Evolutionary conservation across 2,113 vertebrate species (phyloP).

Genomic region (Aviceda subcristata): DNA sequence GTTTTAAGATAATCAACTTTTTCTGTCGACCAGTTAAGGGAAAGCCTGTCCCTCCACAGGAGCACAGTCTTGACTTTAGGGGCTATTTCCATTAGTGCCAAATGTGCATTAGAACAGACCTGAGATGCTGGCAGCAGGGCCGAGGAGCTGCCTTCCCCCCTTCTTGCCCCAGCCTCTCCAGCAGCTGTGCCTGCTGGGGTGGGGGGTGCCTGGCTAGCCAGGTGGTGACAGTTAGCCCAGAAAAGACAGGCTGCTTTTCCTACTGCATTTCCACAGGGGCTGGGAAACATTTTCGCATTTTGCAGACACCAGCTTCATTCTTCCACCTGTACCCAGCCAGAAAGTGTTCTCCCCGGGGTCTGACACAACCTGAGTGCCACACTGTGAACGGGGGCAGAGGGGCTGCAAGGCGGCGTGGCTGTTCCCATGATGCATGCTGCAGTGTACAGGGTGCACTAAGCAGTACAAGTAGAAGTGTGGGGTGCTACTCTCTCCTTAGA

Average conservation of each 20-base stretch:
- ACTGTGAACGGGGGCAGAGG: neutral
- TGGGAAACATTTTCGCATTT: neutral
- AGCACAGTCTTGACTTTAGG: neutral
- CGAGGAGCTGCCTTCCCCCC: neutral
- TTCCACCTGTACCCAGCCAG: neutral
- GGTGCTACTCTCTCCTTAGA: neutral
- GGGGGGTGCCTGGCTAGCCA: neutral
- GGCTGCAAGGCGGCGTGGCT: neutral
- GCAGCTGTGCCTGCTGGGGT: neutral
- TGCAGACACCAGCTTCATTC: neutral
- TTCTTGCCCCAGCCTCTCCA: neutral
- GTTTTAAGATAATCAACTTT: neutral
- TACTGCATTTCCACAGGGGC: neutral
- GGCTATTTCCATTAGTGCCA: neutral
- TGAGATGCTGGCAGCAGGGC: neutral
- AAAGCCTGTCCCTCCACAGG: neutral
- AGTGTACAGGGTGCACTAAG: neutral
- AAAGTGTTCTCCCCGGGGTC: neutral
- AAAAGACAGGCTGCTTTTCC: neutral
- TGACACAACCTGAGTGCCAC: accelerated
- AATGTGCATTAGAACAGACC: neutral
- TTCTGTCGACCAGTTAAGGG: neutral
- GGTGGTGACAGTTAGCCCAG: neutral
- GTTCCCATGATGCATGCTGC: neutral
- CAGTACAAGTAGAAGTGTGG: neutral